These are phyloP conservation scores for Austrofundulus limnaeus DNA, from an alignment of 2,113 vertebrate genomes.

Conservation along the genomic window DNA sequence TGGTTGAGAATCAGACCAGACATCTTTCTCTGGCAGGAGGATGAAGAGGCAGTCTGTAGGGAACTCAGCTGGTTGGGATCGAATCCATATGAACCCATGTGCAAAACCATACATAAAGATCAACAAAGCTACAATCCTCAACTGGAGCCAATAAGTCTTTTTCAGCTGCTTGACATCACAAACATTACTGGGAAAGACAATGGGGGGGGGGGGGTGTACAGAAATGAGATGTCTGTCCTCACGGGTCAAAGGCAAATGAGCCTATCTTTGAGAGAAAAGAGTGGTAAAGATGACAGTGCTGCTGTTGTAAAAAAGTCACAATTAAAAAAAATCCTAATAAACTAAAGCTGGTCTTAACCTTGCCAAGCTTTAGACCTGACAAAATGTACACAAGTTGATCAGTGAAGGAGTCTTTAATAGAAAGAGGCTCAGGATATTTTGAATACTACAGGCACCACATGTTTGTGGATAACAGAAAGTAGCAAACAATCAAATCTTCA, in stretches of 20 bases:
- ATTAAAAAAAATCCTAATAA: slow-evolving; percentile 21
- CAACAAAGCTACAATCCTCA: not conserved
- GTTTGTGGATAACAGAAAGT: not conserved
- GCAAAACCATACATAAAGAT: slow-evolving; percentile 8
- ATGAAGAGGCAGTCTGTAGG: slow-evolving; percentile 38
- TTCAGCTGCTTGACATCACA: slow-evolving; percentile 35
- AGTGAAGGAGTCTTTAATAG: slow-evolving; percentile 2
- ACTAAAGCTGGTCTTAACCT: slow-evolving; percentile 41
- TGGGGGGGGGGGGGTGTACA: slow-evolving; percentile 37
- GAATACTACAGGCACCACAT: not conserved
- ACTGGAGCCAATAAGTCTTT: slow-evolving; percentile 13
- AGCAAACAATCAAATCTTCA: not conserved
- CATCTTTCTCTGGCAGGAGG: slow-evolving; percentile 51
- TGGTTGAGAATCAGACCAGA: slow-evolving; percentile 50
- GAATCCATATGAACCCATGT: slow-evolving; percentile 38
- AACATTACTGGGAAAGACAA: slow-evolving; percentile 20
- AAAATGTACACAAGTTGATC: slow-evolving; percentile 16
- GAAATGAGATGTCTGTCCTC: slow-evolving; percentile 7
- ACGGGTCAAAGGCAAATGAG: slow-evolving; percentile 39
- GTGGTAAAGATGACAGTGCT: slow-evolving; percentile 29
- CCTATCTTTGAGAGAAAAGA: slow-evolving; percentile 36
- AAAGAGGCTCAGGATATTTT: not conserved
- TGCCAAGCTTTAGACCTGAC: slow-evolving; percentile 20
- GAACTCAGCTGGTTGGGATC: slow-evolving; percentile 68
- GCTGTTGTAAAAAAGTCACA: slow-evolving; percentile 26